phyloP scores from a whole-genome alignment of 2,113 vertebrate species.

The Xyrauchen texanus region DNA sequence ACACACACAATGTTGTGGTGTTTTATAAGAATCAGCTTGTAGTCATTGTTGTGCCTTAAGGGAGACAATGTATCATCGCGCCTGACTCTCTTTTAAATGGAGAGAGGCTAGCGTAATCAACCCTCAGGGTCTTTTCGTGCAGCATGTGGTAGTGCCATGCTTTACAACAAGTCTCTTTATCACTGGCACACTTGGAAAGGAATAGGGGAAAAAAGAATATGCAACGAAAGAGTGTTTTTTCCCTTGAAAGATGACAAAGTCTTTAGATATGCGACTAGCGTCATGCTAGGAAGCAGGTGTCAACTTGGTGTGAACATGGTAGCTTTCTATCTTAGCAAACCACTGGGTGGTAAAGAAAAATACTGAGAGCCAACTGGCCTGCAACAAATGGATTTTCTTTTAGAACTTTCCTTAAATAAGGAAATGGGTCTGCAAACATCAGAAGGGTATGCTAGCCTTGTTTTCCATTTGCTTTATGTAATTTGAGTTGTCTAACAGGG shows the following conservation, averaged over 20 bases:
- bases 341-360: conserved; percentile 14
- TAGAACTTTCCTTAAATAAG: background rate
- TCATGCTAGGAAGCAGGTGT: conserved; percentile 24
- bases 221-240: background rate
- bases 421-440: conserved; percentile 17
- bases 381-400: conserved; percentile 21
- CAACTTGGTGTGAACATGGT: conserved; percentile 23
- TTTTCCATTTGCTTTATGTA: no score
- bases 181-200: background rate
- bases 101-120: conserved; percentile 52
- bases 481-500: no score
- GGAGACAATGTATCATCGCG: conserved; percentile 52
- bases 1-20: conserved; percentile 15
- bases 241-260: conserved; percentile 15
- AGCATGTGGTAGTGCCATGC: conserved; percentile 46
- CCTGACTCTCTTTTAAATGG: conserved; percentile 57
- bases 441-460: background rate
- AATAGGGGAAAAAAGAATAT: conserved; percentile 5
- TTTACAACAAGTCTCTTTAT: conserved; percentile 53
- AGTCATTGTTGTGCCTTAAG: conserved; percentile 30
- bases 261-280: background rate
- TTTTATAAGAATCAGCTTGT: conserved; percentile 33
- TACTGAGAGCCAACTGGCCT: background rate
- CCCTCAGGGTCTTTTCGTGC: conserved; percentile 42
- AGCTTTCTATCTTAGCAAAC: background rate